Base-by-base conservation (phyloP, 2,888 invertebrate genomes). In the Hymenopus coronatus region DNA sequence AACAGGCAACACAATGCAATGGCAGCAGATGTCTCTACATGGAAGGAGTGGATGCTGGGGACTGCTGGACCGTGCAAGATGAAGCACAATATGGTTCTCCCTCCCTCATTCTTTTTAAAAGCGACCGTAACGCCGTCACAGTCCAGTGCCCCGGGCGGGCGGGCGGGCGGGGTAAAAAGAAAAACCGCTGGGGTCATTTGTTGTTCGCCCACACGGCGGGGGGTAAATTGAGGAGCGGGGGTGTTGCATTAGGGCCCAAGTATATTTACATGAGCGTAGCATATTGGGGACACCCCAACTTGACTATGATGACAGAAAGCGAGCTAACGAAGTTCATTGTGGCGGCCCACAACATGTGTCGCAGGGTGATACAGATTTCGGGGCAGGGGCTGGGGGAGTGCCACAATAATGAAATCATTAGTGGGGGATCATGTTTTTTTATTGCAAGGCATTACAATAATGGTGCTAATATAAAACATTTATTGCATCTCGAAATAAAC, bases 121-220 rank as follows among this genome's bases (percentile, higher is more conserved):
- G 87, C 70, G 81, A 88, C 88, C 88, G 88, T 87, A 89, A 89
- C 88, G 89, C 40, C 89, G 89, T 89, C 84, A 89, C 89, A 88
- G 84, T 84, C 88, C 82, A 81, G 88, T 87, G 88, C 82, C 82
- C 89, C 82, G 25, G 54, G 54, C 82, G 84, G 83, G 81, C n/a
- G n/a, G n/a, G 88, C 84, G 88, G 83, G 81, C 89, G 88, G 70
- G 54, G 54, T 70, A 88, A 89, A 89, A 89, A 87, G 88, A 84
- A 89, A 89, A 70, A 70, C 54, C 85, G 88, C 85, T n/a, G 82
- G 87, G 84, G 87, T 70, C 87, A 87, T 83, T 89, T 87, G 89
- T 89, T 83, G 87, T 89, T 84, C 86, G 54, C 86, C 54, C 70
- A 81, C 70, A 82, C 87, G 33, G 82, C 33, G 82, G 87, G 87